Evolutionary conservation across 2,888 invertebrate species (phyloP).

Genomic region (Andrena bucephala): DNA sequence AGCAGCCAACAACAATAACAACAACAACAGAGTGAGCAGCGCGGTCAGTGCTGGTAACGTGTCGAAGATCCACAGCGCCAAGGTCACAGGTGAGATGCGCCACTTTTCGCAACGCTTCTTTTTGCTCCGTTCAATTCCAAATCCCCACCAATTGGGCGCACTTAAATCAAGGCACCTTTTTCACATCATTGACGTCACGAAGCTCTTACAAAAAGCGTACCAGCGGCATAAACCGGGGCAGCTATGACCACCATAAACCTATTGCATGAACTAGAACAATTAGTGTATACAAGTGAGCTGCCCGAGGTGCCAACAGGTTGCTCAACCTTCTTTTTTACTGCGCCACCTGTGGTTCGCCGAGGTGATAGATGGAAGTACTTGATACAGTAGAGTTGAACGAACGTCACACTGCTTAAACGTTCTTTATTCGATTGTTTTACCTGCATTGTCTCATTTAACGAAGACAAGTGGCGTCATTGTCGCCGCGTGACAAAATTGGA

Average conservation of each 20-base stretch:
- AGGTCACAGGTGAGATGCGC: constrained; percentile 77
- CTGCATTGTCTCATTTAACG: background rate
- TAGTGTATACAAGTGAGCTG: background rate
- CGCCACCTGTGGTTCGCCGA: too few relatives aligned
- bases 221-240: background rate
- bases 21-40: constrained; percentile 78
- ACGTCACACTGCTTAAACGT: background rate
- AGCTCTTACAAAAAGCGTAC: background rate
- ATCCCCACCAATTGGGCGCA: too few relatives aligned
- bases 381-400: background rate
- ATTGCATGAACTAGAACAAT: too few relatives aligned
- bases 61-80: constrained; percentile 77
- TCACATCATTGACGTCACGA: too few relatives aligned
- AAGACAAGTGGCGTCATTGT: background rate
- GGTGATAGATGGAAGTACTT: background rate
- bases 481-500: constrained; percentile 40
- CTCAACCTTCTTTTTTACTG: too few relatives aligned
- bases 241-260: background rate
- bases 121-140: background rate
- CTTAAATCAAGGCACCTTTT: too few relatives aligned
- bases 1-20: constrained; percentile 69
- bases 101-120: background rate
- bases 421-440: background rate
- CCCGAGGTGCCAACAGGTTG: constrained; percentile 1
- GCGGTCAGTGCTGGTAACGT: constrained; percentile 80